Evolutionary conservation across 2,797 vertebrate genomes (phyloP), one percentile per base, ranked within the genome.

Genomic region (Buphagus erythrorhynchus): DNA sequence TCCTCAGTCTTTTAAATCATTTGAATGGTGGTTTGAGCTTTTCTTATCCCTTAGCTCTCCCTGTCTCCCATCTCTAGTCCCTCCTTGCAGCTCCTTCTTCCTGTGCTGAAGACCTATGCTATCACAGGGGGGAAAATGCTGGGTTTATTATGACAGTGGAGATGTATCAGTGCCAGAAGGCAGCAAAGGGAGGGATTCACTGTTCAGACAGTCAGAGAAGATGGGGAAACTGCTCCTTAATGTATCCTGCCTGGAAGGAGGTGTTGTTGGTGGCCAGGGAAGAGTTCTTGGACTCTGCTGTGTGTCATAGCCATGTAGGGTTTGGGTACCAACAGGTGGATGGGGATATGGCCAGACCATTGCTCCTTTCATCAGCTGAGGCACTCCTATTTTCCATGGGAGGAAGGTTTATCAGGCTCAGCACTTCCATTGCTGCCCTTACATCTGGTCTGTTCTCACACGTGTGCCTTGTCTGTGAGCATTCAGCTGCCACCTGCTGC

Each of bases 351-450:
- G 17, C 10, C 55, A 61, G 22, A 22, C 31, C 35, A 4, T 13
- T 49, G 22, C 24, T 45, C 17, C 51, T 92, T 71, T 42, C 5
- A 5, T 55, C 63, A 84, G 29, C 38, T 68, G 66, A 49, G 18
- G 25, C 35, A 46, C n/a, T 9, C 1, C 0, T 25, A 2, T 45
- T 57, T 52, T 28, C 40, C 49, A 11, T 1, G 4, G 31, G 46
- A 35, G 4, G n/a, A 49, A 36, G 38, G 15, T 21, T 4, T 2
- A 3, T 66, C 55, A 58, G 1, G 1, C 35, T 51, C 45, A 29
- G 26, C 29, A 11, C 38, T 48, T 17, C 25, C 0, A 0, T 7
- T 43, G 17, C 87, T 91, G 78, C 65, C 1, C 0, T 25, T 35
- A 2, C 1, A 5, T 20, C 72, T 83, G 19, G 5, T 59, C 45